These are phyloP conservation scores for Schizopygopsis pylzovi DNA, from an alignment of 2,797 vertebrate species.

Conservation along the genomic window DNA sequence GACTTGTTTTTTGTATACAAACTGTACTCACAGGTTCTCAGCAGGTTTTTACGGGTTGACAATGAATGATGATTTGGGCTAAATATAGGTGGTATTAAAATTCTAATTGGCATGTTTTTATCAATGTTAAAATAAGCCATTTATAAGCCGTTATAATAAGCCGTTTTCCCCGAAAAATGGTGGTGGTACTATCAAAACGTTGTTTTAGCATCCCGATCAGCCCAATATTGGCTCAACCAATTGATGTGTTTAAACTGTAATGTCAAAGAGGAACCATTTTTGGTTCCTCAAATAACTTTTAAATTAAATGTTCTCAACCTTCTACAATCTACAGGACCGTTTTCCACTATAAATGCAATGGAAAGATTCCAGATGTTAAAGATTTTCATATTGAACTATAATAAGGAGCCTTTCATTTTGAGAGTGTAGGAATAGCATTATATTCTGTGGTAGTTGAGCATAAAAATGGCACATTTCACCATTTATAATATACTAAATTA, in stretches of 20 bases:
- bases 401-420: not conserved
- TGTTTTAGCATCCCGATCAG: not conserved
- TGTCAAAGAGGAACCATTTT: not conserved
- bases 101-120: not conserved
- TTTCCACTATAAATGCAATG: not conserved
- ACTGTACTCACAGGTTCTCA: conserved; percentile 32
- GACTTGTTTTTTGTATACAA: conserved; percentile 49
- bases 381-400: not conserved
- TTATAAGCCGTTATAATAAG: conserved; percentile 5
- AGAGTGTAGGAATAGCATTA: not conserved
- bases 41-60: conserved; percentile 6
- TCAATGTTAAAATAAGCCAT: conserved; percentile 5
- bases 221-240: not conserved
- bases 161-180: not conserved
- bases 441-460: not conserved
- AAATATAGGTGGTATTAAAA: not conserved
- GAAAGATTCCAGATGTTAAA: not conserved
- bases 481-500: not conserved
- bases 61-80: conserved; percentile 31
- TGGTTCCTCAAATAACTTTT: not conserved
- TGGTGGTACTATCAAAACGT: not conserved
- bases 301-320: not conserved
- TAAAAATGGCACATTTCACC: not conserved
- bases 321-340: not conserved
- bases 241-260: not conserved